Conservation (phyloP, 2,888 invertebrate species). For the Aproaerema taeniolella region DNA sequence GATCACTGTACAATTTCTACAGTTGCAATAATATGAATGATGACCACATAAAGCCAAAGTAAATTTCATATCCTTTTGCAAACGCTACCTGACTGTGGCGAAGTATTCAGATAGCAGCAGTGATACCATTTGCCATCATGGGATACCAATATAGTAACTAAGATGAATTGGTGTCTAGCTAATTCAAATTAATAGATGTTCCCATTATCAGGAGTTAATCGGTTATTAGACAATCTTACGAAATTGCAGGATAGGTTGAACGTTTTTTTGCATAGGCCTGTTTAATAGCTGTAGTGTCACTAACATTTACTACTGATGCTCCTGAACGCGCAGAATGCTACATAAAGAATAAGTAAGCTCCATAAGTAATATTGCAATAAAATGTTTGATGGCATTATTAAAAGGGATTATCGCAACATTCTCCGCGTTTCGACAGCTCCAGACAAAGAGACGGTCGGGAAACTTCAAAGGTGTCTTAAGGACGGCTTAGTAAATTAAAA, state of each 20-base stretch:
- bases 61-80: conserved; percentile 11
- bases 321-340: conserved; percentile 26
- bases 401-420: conserved; percentile 25
- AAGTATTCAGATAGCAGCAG: conserved; percentile 50
- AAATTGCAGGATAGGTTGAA: conserved; percentile 37
- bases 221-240: conserved; percentile 57
- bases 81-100: conserved; percentile 15
- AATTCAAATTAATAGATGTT: conserved; percentile 57
- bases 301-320: conserved; percentile 22
- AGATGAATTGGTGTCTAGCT: conserved; percentile 44
- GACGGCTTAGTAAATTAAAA: conserved; percentile 63
- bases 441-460: conserved; percentile 59
- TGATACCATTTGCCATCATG: conserved; percentile 46
- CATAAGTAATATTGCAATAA: conserved; percentile 9
- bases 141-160: conserved; percentile 42
- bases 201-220: conserved; percentile 40
- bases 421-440: conserved; percentile 27
- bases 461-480: conserved; percentile 47
- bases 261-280: too few relatives aligned
- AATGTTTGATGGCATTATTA: conserved; percentile 23
- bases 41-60: conserved; percentile 4
- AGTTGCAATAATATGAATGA: too few relatives aligned
- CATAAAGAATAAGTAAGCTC: conserved; percentile 5
- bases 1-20: too few relatives aligned
- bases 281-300: conserved; percentile 27